These are phyloP conservation scores for Phrixothrix hirtus DNA, from an alignment of 2,888 invertebrate species.

Conservation along the genomic window DNA sequence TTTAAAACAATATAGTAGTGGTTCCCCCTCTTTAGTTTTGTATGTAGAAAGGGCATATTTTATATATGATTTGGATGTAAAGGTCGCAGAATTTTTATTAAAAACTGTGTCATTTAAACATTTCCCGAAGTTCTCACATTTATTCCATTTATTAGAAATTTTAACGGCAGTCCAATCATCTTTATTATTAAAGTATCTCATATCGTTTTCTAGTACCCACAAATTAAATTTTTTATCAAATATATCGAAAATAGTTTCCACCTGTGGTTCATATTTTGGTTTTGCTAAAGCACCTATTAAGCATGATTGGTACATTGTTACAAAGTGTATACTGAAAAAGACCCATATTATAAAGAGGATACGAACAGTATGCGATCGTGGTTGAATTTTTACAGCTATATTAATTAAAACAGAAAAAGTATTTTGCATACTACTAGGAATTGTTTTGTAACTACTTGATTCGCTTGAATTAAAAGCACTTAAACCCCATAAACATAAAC, in stretches of 20 bases:
- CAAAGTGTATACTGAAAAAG: conserved; percentile 38
- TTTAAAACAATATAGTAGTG: conserved; percentile 39
- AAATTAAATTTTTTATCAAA: conserved; percentile 35
- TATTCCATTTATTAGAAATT: conserved; percentile 12
- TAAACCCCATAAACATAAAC: conserved; percentile 16
- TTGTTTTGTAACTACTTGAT: conserved; percentile 16
- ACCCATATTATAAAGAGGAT: conserved; percentile 37
- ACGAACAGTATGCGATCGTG: conserved; percentile 35
- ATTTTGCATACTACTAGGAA: conserved; percentile 26
- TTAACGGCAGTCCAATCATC: conserved; percentile 16
- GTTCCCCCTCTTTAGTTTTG: conserved; percentile 32
- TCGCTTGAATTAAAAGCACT: conserved; percentile 13
- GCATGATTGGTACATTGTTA: conserved; percentile 39
- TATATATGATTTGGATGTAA: conserved; percentile 42
- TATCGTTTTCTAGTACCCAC: conserved; percentile 34
- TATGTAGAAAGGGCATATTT: conserved; percentile 41
- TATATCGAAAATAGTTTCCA: conserved; percentile 37
- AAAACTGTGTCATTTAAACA: conserved; percentile 38
- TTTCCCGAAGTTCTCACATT: conserved; percentile 32
- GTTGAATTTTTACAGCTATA: conserved; percentile 32
- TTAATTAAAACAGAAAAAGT: conserved; percentile 35
- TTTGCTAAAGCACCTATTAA: conserved; percentile 41
- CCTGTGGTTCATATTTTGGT: conserved; percentile 38
- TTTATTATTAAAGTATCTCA: conserved; percentile 33
- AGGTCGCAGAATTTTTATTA: conserved; percentile 36